These are phyloP conservation scores for Cryptotis parvus DNA, from an alignment of 2,113 vertebrate species.

Conservation along the genomic window DNA sequence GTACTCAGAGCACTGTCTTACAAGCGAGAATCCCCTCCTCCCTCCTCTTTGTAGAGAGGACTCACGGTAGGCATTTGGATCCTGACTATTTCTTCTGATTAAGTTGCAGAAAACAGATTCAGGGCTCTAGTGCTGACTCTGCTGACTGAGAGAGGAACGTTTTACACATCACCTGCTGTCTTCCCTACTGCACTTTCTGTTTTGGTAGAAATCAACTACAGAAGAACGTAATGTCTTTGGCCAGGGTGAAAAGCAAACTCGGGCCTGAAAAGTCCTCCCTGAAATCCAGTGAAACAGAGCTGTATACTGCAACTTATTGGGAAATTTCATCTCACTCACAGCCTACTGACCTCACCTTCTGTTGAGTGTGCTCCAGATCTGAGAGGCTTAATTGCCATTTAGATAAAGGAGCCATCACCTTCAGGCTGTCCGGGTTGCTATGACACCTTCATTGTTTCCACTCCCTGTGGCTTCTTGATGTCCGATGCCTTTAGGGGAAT, in stretches of 20 bases:
- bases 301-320: background rate
- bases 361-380: background rate
- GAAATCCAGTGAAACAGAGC: background rate
- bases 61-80: rapidly evolving
- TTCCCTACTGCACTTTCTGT: background rate
- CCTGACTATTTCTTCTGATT: background rate
- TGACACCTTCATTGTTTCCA: background rate
- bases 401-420: background rate
- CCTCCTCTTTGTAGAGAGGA: background rate
- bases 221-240: background rate
- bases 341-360: background rate
- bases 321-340: background rate
- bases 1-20: too few relatives aligned
- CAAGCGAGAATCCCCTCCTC: background rate
- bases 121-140: background rate
- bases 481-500: background rate
- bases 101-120: background rate
- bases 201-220: background rate
- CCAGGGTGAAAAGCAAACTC: background rate
- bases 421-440: background rate
- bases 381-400: background rate
- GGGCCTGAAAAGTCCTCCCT: background rate
- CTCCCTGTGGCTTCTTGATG: background rate
- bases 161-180: background rate
- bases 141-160: background rate